Conservation (phyloP, 2,888 invertebrate genomes). For the Cyclophora albipunctata region DNA sequence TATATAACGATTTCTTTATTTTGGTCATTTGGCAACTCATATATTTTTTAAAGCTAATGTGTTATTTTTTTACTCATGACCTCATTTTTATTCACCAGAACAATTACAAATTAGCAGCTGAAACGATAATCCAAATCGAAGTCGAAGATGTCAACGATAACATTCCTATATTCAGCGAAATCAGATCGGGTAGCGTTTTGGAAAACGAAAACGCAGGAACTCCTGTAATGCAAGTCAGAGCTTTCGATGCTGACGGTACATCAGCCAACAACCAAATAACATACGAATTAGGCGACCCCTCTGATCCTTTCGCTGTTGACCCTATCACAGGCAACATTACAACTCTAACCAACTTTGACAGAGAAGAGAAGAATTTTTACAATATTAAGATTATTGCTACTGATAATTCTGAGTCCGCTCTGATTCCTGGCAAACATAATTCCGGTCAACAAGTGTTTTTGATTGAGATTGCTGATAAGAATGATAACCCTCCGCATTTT, state of each 20-base stretch:
- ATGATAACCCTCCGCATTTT: slow-evolving; percentile 95
- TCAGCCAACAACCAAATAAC: slow-evolving; percentile 87
- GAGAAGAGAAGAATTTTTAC: slow-evolving; percentile 89
- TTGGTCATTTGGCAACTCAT: too few relatives aligned
- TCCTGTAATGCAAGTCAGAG: slow-evolving; percentile 90
- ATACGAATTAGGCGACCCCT: slow-evolving; percentile 82
- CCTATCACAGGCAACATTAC: slow-evolving; percentile 91
- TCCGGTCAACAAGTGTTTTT: slow-evolving; percentile 86
- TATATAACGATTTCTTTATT: slow-evolving; percentile 3
- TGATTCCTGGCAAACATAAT: slow-evolving; percentile 80
- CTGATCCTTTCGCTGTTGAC: slow-evolving; percentile 89
- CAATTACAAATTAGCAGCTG: slow-evolving; percentile 85
- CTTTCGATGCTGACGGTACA: slow-evolving; percentile 91
- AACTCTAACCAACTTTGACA: slow-evolving; percentile 86
- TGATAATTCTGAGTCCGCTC: slow-evolving; percentile 91
- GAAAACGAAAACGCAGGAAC: slow-evolving; percentile 90
- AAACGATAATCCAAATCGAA: slow-evolving; percentile 85
- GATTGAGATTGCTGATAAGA: slow-evolving; percentile 95
- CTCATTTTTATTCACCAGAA: slow-evolving; percentile 62
- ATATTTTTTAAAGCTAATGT: too few relatives aligned
- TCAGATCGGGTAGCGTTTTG: slow-evolving; percentile 85
- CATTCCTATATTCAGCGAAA: slow-evolving; percentile 89
- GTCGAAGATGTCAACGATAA: slow-evolving; percentile 94
- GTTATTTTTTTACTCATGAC: too few relatives aligned
- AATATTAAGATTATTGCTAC: slow-evolving; percentile 92